Base-by-base conservation (phyloP, 1,140 invertebrate genomes). In the Drosophila chauvacae region DNA sequence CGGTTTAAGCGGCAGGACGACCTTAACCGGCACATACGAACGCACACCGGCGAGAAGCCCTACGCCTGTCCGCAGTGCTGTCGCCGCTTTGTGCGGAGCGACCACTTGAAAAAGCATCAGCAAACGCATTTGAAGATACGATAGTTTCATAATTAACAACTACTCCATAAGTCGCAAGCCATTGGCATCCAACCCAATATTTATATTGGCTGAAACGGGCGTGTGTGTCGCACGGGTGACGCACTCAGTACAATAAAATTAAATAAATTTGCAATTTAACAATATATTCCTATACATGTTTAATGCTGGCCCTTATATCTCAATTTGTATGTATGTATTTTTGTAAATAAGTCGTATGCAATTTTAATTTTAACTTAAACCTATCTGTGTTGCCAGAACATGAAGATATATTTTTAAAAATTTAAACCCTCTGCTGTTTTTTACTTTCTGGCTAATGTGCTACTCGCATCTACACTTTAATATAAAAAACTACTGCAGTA, bases 1-100 rank as follows among this genome's bases (percentile, higher is more conserved):
- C 92, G 95, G n/a, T 98, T 98, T 85, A 96, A 96, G 93, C 93
- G 97, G 7, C 97, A 96, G 18, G 97, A 98, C 91, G 97, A 98
- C 93, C 93, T 97, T 2, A 95, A 95, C 4, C 97, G 97, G 86
- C 97, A 98, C 88, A 93, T 96, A 37, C 96, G 96, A 80, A 97
- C 96, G 1, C 96, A 97, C 82, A 95, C 95, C 4, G 97, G 68
- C 95, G 96, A 97, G 74, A 97, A 97, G 86, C 94, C 96, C 4
- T 97, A 97, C 91, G 93, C 94, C 6, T 97, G 97, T 85, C 92
- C 93, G 1, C 93, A 95, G 10, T 97, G 97, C 82, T 94, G 94
- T 13, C 97, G 97, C 81, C 92, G 95, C 11, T 98, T 98, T 85
- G 96, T 96, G 93, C 93, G 97, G 14, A 97, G 96, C 20, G 97